Base-by-base conservation (phyloP, 2,888 invertebrate species). In the Ashinkailepas kermadecensis region DNA sequence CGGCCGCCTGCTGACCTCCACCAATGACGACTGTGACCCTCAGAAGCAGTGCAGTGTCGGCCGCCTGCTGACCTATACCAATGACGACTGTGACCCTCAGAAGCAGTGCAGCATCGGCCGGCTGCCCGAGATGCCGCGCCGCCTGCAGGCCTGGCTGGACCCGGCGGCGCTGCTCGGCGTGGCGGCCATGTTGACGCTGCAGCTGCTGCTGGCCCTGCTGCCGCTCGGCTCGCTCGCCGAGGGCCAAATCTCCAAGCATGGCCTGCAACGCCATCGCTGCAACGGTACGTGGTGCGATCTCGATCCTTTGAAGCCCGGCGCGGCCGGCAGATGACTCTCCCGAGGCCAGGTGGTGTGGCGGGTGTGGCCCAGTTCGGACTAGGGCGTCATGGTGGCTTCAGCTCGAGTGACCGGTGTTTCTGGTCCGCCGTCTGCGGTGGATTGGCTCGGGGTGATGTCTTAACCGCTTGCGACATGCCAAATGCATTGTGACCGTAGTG, bases 151-250 rank as follows among this genome's bases (percentile, higher is more conserved):
- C 54, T 74, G 54, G 54, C 54, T 74, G 54, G 74, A 74, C 74
- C 74, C 74, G 54, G 74, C 54, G 12, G 15, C 74, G 15, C n/a
- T 74, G 7, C 54, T 54, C 18, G 18, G 25, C 74, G 74, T 74
- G 39, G 8, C 13, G 54, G 83, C 81, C 13, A 81, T 82, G 57
- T n/a, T 83, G 23, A 59, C 79, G 9, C 39, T 80, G 13, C 83
- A 83, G 62, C 62, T 83, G n/a, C 39, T 83, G 21, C 78, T 84
- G 21, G 81, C 81, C 59, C 78, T 82, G 23, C 58, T 84, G 54
- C 84, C 84, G 15, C 25, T 84, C 9, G 82, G 83, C 2, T 59
- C 80, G n/a, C 78, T 70, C 12, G 83, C 83, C 8, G 62, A 81
- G 79, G 78, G 81, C 7, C 80, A 78, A 21, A 83, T 74, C 74